Evolutionary conservation across 2,888 invertebrate species (phyloP).

Genomic region (Eupithecia pulchellata): DNA sequence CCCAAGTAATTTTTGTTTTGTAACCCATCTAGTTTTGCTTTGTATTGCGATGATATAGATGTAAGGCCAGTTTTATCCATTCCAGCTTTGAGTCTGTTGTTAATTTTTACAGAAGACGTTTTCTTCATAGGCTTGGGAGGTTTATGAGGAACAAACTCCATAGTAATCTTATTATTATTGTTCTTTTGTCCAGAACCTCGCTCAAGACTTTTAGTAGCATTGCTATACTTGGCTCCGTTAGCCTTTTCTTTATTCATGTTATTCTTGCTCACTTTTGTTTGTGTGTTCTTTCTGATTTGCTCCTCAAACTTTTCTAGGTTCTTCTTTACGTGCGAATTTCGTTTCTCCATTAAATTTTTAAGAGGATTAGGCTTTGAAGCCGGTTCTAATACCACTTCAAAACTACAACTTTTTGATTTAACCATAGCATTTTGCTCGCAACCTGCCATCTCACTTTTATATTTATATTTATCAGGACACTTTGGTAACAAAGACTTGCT

Average conservation of each 20-base stretch:
- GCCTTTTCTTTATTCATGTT: constrained; percentile 79
- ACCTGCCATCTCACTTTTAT: constrained; percentile 77
- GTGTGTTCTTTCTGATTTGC: constrained; percentile 76
- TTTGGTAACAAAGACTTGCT: constrained; percentile 78
- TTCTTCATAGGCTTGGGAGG: constrained; percentile 90
- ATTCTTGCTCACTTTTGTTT: constrained; percentile 74
- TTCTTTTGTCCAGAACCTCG: constrained; percentile 77
- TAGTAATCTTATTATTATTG: constrained; percentile 78
- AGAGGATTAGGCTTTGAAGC: constrained; percentile 80
- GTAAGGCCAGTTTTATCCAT: constrained; percentile 74
- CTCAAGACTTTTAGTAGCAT: constrained; percentile 79
- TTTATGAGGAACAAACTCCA: constrained; percentile 88
- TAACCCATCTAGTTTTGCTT: constrained; percentile 81
- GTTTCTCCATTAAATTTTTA: constrained; percentile 78
- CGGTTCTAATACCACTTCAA: constrained; percentile 81
- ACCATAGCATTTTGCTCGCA: constrained; percentile 76
- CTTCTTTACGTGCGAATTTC: constrained; percentile 81
- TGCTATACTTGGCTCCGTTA: constrained; percentile 72
- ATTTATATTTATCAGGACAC: constrained; percentile 74
- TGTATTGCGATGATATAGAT: constrained; percentile 80
- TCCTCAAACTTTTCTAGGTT: constrained; percentile 87
- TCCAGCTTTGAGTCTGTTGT: constrained; percentile 79
- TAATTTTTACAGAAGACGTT: constrained; percentile 87
- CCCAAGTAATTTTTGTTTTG: constrained; percentile 76
- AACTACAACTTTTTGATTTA: constrained; percentile 82